Conservation (phyloP, 2,113 vertebrate species). For the Oryzias curvinotus region DNA sequence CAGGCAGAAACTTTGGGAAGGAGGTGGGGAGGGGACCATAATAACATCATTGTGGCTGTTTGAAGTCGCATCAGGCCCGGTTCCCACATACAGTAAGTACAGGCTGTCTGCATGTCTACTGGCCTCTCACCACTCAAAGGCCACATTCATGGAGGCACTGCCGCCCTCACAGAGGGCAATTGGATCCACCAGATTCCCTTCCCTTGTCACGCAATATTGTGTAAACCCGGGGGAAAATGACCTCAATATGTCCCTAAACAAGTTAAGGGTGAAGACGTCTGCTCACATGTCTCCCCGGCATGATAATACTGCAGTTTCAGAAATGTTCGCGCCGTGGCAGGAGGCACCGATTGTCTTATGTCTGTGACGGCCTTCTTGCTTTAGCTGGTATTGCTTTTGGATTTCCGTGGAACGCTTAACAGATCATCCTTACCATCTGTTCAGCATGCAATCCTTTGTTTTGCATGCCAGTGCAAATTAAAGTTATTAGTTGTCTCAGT, state of each 20-base stretch:
- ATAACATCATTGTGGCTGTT: slow-evolving; percentile 76
- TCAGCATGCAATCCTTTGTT: slow-evolving; percentile 25
- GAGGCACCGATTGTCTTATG: slow-evolving; percentile 1
- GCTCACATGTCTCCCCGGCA: slow-evolving; percentile 65
- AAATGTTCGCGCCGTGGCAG: slow-evolving; percentile 32
- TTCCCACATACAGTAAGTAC: slow-evolving; percentile 75
- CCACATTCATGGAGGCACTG: slow-evolving; percentile 76
- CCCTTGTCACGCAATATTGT: slow-evolving; percentile 78
- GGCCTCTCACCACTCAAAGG: slow-evolving; percentile 75
- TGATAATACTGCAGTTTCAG: slow-evolving; percentile 53
- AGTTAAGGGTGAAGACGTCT: slow-evolving; percentile 65
- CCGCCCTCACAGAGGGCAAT: slow-evolving; percentile 71
- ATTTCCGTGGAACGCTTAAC: slow-evolving; percentile 7
- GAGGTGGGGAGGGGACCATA: slow-evolving; percentile 45
- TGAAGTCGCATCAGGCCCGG: slow-evolving; percentile 74
- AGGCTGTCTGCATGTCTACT: slow-evolving; percentile 67
- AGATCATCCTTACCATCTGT: slow-evolving; percentile 39
- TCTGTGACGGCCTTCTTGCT: slow-evolving; percentile 19
- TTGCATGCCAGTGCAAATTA: slow-evolving; percentile 13
- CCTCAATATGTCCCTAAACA: slow-evolving; percentile 70
- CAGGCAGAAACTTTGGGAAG: slow-evolving; percentile 12
- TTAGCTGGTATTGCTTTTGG: slow-evolving; percentile 20
- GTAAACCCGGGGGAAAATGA: slow-evolving; percentile 69
- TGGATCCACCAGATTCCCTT: slow-evolving; percentile 74
- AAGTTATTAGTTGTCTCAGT: background rate